Base-by-base conservation (phyloP, 2,113 vertebrate species). In the Phrynocephalus versicolor region DNA sequence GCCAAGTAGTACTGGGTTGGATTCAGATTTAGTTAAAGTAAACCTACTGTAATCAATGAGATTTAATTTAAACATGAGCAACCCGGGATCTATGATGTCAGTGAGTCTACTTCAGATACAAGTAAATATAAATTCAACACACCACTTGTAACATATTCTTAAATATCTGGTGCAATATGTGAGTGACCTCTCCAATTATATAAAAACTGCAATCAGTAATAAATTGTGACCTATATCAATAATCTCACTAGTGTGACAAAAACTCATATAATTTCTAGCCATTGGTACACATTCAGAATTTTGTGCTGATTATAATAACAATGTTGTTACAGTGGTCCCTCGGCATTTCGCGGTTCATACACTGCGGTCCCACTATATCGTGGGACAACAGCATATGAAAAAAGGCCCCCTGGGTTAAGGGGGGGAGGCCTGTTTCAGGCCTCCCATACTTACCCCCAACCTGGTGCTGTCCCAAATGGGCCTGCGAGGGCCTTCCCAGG, bases 141-240 rank as follows among this genome's bases (percentile, higher is more conserved):
- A 57, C 15, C 1, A 1, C 77, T 0, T 30, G 14, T 3, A 10
- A 5, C 0, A 3, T 1, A 12, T 0, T 15, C 33, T 70, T 25
- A 55, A 30, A 45, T 58, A 58, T 3, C 9, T 21, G 30, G 33
- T 7, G 1, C 72, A 60, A 6, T 10, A 51, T 82, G 60, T 70
- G 16, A 41, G 6, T 58, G 7, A 4, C 69, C 70, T 27, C 16
- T 41, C 14, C 33, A 13, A 23, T 41, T 12, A 12, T 25, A 35
- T 57, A 2, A 81, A 39, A 69, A 80, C 33, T n/a, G 23, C 21
- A 65, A 41, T 21, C 25, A 30, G 23, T 13, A 60, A 72, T 72
- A 23, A 14, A 72, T 16, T 71, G n/a, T 33, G n/a, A 21, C n/a
- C 45, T 33, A 25, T n/a, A 71, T 82, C 33, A 70, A 81, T 19